These are phyloP conservation scores for Falco punctatus DNA, from an alignment of 2,113 vertebrate genomes.

Conservation along the genomic window DNA sequence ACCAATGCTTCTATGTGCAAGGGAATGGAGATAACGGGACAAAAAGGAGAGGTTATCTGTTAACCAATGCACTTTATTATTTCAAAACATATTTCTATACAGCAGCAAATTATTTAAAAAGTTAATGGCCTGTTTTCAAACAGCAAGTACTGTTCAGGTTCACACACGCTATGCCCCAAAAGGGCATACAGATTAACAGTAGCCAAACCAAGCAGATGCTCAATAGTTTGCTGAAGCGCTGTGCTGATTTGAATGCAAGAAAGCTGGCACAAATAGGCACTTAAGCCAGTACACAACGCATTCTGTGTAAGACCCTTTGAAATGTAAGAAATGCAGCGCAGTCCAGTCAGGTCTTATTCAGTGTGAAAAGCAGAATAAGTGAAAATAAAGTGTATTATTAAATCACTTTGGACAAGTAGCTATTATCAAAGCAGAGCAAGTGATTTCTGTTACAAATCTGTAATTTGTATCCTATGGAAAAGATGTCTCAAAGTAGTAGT, in stretches of 20 bases:
- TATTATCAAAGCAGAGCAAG: neutral
- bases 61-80: neutral
- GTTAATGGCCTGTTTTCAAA: neutral
- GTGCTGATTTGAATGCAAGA: neutral
- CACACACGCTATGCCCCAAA: neutral
- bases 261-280: neutral
- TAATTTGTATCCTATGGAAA: slow-evolving; percentile 25
- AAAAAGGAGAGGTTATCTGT: neutral
- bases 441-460: neutral
- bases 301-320: neutral
- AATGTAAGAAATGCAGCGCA: neutral
- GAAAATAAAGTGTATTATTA: neutral
- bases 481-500: neutral
- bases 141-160: neutral
- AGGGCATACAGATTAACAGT: neutral
- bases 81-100: neutral
- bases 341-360: neutral
- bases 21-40: neutral
- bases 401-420: neutral
- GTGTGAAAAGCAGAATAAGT: neutral
- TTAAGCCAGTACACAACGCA: neutral
- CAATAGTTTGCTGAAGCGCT: neutral
- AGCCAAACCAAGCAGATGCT: neutral
- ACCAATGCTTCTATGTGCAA: neutral
- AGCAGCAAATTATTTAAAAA: neutral